These are phyloP conservation scores for Neomonachus schauinslandi DNA, from an alignment of 2,113 vertebrate genomes.

Conservation along the genomic window DNA sequence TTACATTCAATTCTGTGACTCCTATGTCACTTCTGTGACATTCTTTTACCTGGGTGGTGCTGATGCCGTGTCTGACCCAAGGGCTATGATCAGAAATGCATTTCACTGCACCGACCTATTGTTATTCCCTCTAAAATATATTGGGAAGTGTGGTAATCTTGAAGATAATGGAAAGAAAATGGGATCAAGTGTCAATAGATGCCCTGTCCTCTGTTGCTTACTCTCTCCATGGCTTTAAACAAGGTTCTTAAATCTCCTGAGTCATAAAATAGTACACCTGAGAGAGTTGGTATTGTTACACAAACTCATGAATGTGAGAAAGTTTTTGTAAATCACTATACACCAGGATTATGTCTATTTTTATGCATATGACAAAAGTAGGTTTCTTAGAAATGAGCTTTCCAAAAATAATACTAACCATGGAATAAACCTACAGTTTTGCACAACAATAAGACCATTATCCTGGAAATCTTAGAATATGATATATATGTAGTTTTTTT, in stretches of 20 bases:
- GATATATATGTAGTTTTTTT: not conserved
- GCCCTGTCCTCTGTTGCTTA: not conserved
- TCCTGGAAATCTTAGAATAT: not conserved
- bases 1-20: not conserved
- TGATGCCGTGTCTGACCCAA: not conserved
- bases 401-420: not conserved
- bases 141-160: not conserved
- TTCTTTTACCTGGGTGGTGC: not conserved
- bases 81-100: not conserved
- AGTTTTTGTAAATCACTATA: not conserved
- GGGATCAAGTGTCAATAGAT: not conserved
- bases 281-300: not conserved
- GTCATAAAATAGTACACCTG: not conserved
- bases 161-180: slow-evolving; percentile 44
- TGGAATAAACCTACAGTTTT: not conserved
- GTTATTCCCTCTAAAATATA: not conserved
- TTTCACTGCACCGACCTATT: not conserved
- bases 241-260: not conserved
- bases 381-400: not conserved
- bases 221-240: not conserved
- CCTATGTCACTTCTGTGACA: not conserved
- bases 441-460: not conserved
- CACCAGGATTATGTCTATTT: not conserved
- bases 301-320: not conserved
- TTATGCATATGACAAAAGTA: not conserved